Evolutionary conservation across 2,797 vertebrate species (phyloP), one percentile per base, ranked within the genome.

Genomic region (Acanthurus tractus): DNA sequence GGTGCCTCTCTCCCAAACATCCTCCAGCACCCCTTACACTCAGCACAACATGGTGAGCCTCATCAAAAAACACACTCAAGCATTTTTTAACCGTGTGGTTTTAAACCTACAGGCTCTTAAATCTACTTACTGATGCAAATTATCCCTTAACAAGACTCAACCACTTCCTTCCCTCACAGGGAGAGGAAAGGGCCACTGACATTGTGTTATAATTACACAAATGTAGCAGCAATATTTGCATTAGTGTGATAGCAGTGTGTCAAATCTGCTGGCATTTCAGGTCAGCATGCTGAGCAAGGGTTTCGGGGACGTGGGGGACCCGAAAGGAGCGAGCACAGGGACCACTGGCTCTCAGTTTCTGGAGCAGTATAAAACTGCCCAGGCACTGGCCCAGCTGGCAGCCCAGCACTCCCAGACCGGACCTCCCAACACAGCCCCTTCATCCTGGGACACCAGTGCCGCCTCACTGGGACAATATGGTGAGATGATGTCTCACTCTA

Each of bases 341-440:
- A 97, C 97, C 46, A 99, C 96, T 1, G 98, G 97, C 3, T 99
- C 98, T 0, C 98, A 99, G 93, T 99, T 99, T 93, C 93, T 99
- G 93, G 98, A 99, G 95, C 98, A 99, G 90, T 99, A 99, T 91
- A 99, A 99, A 96, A 99, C 98, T 0, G 98, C 98, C 11, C 97
- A 99, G 94, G 98, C 98, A 0, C 88, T 99, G 93, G 98, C 98
- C 54, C 97, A 99, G 93, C 89, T 99, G 90, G 97, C 97, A 6
- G 97, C 97, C 56, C 98, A 99, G 93, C 97, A 98, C 86, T 95
- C 96, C 74, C 97, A 98, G 88, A 77, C 92, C 1, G 94, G 89
- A 66, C 88, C 94, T n/a, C 83, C 93, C 70, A 95, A 91, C 84
- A 77, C 95, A 10, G 64, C 84, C 34, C 88, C 95, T 36, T 92